These are phyloP conservation scores for Tautogolabrus adspersus DNA, from an alignment of 2,113 vertebrate species.

Conservation along the genomic window DNA sequence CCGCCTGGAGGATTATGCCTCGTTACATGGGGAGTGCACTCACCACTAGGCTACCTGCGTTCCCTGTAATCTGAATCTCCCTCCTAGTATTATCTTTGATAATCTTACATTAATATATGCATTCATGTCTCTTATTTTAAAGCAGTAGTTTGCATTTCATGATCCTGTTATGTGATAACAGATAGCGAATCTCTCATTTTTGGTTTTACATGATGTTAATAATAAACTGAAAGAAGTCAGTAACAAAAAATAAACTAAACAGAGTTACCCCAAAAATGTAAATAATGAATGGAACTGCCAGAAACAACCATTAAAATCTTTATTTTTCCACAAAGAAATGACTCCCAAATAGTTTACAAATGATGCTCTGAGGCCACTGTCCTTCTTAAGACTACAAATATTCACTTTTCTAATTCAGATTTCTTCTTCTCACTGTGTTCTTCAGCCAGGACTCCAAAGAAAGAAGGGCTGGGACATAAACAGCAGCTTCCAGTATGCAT, in stretches of 20 bases:
- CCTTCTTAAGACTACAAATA: slow-evolving; percentile 4
- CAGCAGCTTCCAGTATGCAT: slow-evolving; percentile 21
- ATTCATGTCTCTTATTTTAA: too few relatives aligned
- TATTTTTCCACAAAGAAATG: slow-evolving; percentile 66
- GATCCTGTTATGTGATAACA: too few relatives aligned
- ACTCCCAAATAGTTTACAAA: slow-evolving; percentile 49
- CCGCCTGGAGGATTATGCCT: too few relatives aligned
- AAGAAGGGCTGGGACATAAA: slow-evolving; percentile 8
- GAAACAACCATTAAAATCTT: slow-evolving; percentile 66
- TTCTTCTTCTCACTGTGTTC: not conserved
- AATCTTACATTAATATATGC: too few relatives aligned
- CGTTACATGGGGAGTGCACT: too few relatives aligned
- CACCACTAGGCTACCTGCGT: too few relatives aligned
- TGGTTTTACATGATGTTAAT: too few relatives aligned
- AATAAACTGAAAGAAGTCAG: not conserved
- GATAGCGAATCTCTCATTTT: too few relatives aligned
- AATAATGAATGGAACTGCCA: not conserved
- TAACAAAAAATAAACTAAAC: too few relatives aligned
- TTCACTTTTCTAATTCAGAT: slow-evolving; percentile 7
- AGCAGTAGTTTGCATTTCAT: too few relatives aligned
- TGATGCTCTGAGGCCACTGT: slow-evolving; percentile 17
- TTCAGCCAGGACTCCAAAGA: slow-evolving; percentile 16
- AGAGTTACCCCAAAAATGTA: not conserved
- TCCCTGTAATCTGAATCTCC: too few relatives aligned
- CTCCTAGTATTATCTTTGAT: too few relatives aligned